phyloP scores from a whole-genome alignment of 1,140 invertebrate genomes.

The Venustaconcha ellipsiformis region DNA sequence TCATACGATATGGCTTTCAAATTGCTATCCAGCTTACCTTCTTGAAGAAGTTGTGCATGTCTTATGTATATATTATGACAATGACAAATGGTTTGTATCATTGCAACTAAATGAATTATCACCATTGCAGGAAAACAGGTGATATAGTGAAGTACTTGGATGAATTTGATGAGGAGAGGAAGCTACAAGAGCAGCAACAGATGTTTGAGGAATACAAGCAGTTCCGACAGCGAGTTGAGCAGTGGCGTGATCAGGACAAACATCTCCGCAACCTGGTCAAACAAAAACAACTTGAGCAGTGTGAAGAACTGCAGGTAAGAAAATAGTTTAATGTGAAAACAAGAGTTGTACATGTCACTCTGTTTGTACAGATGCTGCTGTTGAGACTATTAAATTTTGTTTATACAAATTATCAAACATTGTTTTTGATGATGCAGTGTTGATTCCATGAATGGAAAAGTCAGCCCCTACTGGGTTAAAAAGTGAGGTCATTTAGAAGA shows the following conservation, averaged over 20 bases:
- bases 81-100: neutral
- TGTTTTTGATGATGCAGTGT: neutral
- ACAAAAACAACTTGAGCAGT: conserved; percentile 60
- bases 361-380: neutral
- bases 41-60: too few relatives aligned
- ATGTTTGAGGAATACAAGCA: conserved; percentile 60
- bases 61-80: neutral
- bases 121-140: conserved; percentile 40
- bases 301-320: conserved; percentile 63
- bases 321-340: neutral
- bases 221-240: conserved; percentile 60
- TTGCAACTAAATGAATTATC: neutral
- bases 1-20: too few relatives aligned
- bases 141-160: conserved; percentile 53
- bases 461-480: too few relatives aligned
- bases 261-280: conserved; percentile 57
- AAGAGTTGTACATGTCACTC: neutral
- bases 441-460: too few relatives aligned
- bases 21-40: neutral
- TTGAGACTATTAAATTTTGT: neutral
- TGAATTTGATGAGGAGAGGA: conserved; percentile 52
- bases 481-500: too few relatives aligned
- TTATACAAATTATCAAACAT: neutral
- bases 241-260: conserved; percentile 59
- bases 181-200: conserved; percentile 55